Base-by-base conservation (phyloP, 2,797 vertebrate genomes). In the Intellagama lesueurii region DNA sequence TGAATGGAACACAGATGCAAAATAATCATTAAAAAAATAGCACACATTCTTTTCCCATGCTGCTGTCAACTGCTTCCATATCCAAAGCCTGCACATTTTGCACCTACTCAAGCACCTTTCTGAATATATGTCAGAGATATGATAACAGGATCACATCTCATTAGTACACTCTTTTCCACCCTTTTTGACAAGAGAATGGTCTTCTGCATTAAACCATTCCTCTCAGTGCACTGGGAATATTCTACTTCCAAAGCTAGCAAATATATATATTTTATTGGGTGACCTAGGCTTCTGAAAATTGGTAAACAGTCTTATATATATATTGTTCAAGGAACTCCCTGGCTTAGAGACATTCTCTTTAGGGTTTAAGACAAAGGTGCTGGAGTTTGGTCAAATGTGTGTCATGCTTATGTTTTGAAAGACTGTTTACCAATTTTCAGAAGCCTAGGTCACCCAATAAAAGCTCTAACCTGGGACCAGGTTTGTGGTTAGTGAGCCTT, bases 371-470 rank as follows among this genome's bases (percentile, higher is more conserved):
- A 72, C 90, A 66, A 56, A 73, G 12, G n/a, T 30, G 83, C 92
- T 91, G 87, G 66, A 92, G 76, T 78, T 32, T 2, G 28, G 84
- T 86, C 89, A 94, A 56, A 93, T 89, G 83, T 72, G 82, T 90
- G 9, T 3, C 77, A 92, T 82, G 72, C 79, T 83, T 35, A 56
- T 92, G 52, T 9, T 56, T 56, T 56, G 52, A 56, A 56, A 56
- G 14, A 56, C 4, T 76, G 81, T n/a, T 89, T 90, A 87, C 85
- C 68, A 83, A 90, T 93, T 91, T 56, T 85, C 11, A 90, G 73
- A 72, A 88, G 7, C 44, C 0, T 89, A 28, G 88, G 52, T 14
- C 52, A 56, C 52, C 52, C 52, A 56, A 56, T 56, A 56, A 56
- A 56, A 56, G 52, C 14, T 11, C 52, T 11, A 56, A 14, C 52